Conservation (phyloP, 1,140 invertebrate species). For the Drosophila biarmipes region DNA sequence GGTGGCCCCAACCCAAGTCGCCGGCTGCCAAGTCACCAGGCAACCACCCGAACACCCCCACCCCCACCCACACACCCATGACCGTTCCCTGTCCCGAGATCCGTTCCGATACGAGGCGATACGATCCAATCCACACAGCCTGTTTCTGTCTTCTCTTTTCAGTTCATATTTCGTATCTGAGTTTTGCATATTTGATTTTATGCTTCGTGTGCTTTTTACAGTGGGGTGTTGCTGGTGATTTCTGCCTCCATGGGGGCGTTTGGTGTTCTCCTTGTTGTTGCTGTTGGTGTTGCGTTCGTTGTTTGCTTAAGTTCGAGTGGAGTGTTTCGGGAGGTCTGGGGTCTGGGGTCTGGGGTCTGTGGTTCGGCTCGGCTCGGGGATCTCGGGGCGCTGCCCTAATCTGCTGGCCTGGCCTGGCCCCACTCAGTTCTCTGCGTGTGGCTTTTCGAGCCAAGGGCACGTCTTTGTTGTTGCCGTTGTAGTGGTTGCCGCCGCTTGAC, state of each 20-base stretch:
- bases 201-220: slow-evolving; percentile 82
- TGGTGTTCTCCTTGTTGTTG: slow-evolving; percentile 24
- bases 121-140: slow-evolving; percentile 26
- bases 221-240: slow-evolving; percentile 66
- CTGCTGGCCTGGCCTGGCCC: slow-evolving; percentile 33
- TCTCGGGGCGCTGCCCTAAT: slow-evolving; percentile 16
- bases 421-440: slow-evolving; percentile 69
- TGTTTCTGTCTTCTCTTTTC: slow-evolving; percentile 65
- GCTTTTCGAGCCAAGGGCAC: slow-evolving; percentile 73
- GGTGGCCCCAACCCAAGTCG: slow-evolving; percentile 13
- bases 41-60: slow-evolving; percentile 5
- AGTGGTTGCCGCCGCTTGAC: slow-evolving; percentile 60
- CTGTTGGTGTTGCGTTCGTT: slow-evolving; percentile 20
- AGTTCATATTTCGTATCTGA: slow-evolving; percentile 77
- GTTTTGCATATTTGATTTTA: slow-evolving; percentile 82
- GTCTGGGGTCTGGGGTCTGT: slow-evolving; percentile 19
- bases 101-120: slow-evolving; percentile 31
- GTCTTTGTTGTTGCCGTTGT: slow-evolving; percentile 10
- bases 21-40: slow-evolving; percentile 25
- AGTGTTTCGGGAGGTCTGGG: slow-evolving; percentile 7
- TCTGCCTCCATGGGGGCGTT: slow-evolving; percentile 57
- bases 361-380: slow-evolving; percentile 13
- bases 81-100: slow-evolving; percentile 38
- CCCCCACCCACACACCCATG: slow-evolving; percentile 25
- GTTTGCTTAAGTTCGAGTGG: slow-evolving; percentile 35